Evolutionary conservation across 2,113 vertebrate species (phyloP), one percentile per base, ranked within the genome.

Genomic region (Pelmatolapia mariae): DNA sequence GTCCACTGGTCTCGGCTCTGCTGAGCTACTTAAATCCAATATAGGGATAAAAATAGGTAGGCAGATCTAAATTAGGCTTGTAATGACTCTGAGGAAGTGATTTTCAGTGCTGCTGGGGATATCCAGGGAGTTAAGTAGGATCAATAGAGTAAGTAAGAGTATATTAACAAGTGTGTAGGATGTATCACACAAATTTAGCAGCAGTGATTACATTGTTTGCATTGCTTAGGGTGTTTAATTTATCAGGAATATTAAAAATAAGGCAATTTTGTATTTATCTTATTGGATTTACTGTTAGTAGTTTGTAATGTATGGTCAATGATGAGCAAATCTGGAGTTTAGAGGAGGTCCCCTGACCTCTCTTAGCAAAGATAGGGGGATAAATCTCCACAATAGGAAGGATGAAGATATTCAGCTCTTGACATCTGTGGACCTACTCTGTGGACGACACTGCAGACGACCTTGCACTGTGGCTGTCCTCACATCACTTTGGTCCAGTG

Each of bases 21-120:
- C 90, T 45, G 31, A 82, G 57, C 22, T 73, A 59, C 81, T 85
- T 59, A 82, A 92, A 94, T 94, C 89, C 91, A 94, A 94, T 93
- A 92, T 73, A 68, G 24, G 78, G 86, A 93, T 89, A 91, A 93
- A 89, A 81, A 9, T 29, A 79, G 31, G 80, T 82, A 85, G 76
- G 52, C 53, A 29, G 71, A 78, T 92, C 84, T 92, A 91, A 89
- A 87, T 91, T n/a, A 84, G 73, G 31, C 82, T 86, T 38, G 57
- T 71, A 90, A 91, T 56, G 80, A 95, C 90, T 85, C 45, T 36
- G 84, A 89, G 11, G 19, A 80, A 88, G 80, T 71, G 87, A 86
- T 94, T 85, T 86, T 57, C 80, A 63, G 61, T 29, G 66, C 89
- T 66, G 61, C 40, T 68, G 68, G 66, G 86, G 59, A 83, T 68